Percentiles rank a stretch among this genome's conserved stretches.
These are phyloP conservation scores for Cyphomyrmex costatus DNA, from an alignment of 1,140 invertebrate species.

Conservation along the genomic window DNA sequence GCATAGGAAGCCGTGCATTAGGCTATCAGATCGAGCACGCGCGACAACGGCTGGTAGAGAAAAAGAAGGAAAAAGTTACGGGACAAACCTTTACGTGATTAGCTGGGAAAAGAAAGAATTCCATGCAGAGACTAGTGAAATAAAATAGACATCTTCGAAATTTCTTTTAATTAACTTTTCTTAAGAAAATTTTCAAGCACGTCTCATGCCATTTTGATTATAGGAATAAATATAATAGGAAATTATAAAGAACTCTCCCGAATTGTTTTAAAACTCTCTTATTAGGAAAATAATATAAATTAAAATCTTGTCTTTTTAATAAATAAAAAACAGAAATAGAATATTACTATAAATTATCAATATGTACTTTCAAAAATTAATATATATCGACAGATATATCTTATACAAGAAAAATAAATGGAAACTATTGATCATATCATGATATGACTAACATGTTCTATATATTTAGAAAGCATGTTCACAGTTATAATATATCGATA, in stretches of 20 bases:
- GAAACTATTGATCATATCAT: conserved; percentile 38
- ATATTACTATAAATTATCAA: background rate
- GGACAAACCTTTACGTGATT: conserved; percentile 84
- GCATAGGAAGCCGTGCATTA: conserved; percentile 87
- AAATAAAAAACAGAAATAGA: background rate
- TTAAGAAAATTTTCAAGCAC: conserved; percentile 69
- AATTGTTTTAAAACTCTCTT: background rate
- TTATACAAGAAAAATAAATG: conserved; percentile 16
- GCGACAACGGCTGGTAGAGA: conserved; percentile 79
- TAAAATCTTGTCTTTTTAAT: background rate
- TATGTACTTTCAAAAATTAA: background rate
- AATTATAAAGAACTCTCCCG: background rate
- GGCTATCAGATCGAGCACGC: conserved; percentile 87
- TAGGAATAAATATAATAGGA: background rate
- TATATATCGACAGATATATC: background rate
- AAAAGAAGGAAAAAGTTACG: conserved; percentile 78
- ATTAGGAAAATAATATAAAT: conserved; percentile 12
- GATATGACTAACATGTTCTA: conserved; percentile 17
- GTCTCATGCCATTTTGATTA: background rate
- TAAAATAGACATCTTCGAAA: conserved; percentile 61
- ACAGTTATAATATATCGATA: conserved; percentile 26
- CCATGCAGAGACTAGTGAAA: conserved; percentile 1
- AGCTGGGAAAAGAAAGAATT: conserved; percentile 77
- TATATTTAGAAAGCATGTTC: conserved; percentile 32
- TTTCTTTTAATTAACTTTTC: conserved; percentile 61